A percentile compares a stretch with the other conserved stretches of the same genome.
phyloP scores from a whole-genome alignment of 2,113 vertebrate genomes.

The Syrmaticus mikado region DNA sequence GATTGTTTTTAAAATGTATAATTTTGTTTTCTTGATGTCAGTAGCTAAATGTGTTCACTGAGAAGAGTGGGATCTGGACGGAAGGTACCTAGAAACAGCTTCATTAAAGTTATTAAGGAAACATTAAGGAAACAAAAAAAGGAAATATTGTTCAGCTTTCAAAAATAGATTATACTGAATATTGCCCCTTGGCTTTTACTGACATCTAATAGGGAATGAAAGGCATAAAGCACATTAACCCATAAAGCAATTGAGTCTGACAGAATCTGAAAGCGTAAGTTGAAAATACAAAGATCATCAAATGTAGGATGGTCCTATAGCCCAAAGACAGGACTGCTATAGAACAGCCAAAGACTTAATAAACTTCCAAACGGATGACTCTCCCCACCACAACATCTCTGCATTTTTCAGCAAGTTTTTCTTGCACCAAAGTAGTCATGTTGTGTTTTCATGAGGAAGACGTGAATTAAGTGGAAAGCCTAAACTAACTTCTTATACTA shows the following conservation, averaged over 20 bases:
- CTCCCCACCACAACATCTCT: neutral
- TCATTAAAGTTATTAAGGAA: neutral
- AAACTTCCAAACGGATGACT: neutral
- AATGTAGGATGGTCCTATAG: neutral
- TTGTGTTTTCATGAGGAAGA: neutral
- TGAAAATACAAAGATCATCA: neutral
- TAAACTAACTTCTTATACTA: neutral
- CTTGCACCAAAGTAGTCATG: neutral
- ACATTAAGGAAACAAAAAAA: neutral
- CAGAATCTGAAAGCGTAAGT: neutral
- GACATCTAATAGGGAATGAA: neutral
- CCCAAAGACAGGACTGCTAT: neutral
- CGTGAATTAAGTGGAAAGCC: neutral
- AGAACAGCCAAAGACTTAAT: neutral
- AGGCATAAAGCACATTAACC: neutral
- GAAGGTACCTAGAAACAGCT: neutral
- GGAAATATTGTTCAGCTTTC: neutral
- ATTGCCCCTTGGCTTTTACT: neutral
- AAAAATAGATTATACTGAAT: neutral
- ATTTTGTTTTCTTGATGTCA: slow-evolving; percentile 39
- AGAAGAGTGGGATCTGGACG: neutral
- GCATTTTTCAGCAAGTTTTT: neutral
- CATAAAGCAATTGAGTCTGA: neutral
- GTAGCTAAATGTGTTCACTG: neutral
- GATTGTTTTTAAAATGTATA: neutral